Conservation (phyloP, 2,888 invertebrate species). For the Dorcus hopei region DNA sequence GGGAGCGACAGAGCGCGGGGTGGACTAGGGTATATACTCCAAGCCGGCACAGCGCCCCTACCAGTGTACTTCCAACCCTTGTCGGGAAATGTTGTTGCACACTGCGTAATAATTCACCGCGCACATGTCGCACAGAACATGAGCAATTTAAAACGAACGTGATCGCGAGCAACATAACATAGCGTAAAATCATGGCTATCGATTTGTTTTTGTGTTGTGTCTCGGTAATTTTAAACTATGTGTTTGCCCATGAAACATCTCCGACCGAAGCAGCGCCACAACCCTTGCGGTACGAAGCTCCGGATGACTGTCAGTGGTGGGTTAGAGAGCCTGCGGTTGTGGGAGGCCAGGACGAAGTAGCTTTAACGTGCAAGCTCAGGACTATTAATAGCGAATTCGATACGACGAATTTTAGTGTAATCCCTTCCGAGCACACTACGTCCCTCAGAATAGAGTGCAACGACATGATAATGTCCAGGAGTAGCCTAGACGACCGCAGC, state of each 20-base stretch:
- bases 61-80: constrained; percentile 29
- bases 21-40: constrained; percentile 26
- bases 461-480: constrained; percentile 75
- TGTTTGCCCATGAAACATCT: constrained; percentile 2
- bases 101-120: constrained; percentile 2
- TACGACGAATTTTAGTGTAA: constrained; percentile 84
- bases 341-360: constrained; percentile 63
- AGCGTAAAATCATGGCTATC: neutral
- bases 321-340: constrained; percentile 59
- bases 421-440: constrained; percentile 79
- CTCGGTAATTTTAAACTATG: neutral
- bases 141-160: neutral
- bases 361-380: constrained; percentile 74
- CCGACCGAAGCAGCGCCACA: constrained; percentile 34
- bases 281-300: constrained; percentile 69
- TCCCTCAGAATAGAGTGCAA: constrained; percentile 77
- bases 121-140: constrained; percentile 7
- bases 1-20: constrained; percentile 23
- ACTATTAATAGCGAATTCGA: constrained; percentile 86
- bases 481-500: constrained; percentile 72
- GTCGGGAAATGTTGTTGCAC: constrained; percentile 3
- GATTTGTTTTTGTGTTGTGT: constrained; percentile 12
- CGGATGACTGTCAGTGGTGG: constrained; percentile 84
- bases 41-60: constrained; percentile 26
- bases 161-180: too few species aligned